These are phyloP conservation scores for Hermatobates lingyangjiaoensis DNA, from an alignment of 1,140 invertebrate genomes.

Conservation along the genomic window DNA sequence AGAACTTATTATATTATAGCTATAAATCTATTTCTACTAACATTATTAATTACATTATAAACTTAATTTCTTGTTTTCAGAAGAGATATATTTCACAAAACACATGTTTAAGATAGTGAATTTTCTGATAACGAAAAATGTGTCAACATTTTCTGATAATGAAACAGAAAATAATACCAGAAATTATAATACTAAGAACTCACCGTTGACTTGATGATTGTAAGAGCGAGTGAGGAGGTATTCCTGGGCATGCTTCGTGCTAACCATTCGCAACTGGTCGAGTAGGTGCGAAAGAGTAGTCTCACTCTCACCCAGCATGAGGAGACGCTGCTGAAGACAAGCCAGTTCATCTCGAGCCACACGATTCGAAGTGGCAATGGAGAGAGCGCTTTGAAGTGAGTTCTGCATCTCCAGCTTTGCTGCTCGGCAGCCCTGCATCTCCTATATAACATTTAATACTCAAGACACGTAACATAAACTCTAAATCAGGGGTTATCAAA, in stretches of 20 bases:
- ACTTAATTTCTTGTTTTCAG: no score
- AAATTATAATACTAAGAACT: no score
- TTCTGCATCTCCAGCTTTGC: conserved; percentile 5
- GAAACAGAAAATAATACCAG: no score
- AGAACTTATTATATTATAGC: no score
- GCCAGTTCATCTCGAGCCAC: conserved; percentile 2
- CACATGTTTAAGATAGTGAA: no score
- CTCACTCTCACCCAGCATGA: conserved; percentile 3
- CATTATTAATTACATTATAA: no score
- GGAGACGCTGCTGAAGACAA: conserved; percentile 2
- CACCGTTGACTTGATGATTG: not conserved
- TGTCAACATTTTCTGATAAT: no score
- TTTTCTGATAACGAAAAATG: no score
- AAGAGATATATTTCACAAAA: no score
- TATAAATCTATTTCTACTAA: no score
- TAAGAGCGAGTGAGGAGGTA: not conserved
- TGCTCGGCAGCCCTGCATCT: not conserved
- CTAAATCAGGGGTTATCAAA: not conserved
- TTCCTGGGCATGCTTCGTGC: not conserved
- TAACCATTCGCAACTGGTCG: not conserved
- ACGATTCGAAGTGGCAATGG: not conserved
- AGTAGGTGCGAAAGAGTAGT: not conserved
- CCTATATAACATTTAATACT: not conserved
- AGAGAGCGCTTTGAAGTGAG: not conserved
- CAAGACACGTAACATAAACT: not conserved